Evolutionary conservation across 2,888 invertebrate genomes (phyloP).

Genomic region (Mayetiola destructor): DNA sequence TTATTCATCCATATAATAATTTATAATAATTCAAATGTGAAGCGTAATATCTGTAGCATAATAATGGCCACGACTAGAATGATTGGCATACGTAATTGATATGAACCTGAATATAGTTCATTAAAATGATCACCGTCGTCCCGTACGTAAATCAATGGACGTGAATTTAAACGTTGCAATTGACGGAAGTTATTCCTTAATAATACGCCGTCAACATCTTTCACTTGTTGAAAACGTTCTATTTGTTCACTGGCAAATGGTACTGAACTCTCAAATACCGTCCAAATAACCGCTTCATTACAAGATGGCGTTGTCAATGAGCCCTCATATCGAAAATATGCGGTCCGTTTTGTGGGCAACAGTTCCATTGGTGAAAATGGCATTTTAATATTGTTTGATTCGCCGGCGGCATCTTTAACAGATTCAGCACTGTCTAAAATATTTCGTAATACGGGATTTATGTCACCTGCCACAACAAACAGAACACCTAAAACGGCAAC

Average conservation of each 20-base stretch:
- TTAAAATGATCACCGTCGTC: not conserved
- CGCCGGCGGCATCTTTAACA: constrained; percentile 23
- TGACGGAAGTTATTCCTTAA: constrained; percentile 38
- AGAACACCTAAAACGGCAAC: constrained; percentile 49
- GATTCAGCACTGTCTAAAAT: constrained; percentile 23
- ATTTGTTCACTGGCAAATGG: constrained; percentile 39
- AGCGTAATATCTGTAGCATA: not conserved
- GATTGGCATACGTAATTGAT: not conserved
- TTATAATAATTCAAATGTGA: not conserved
- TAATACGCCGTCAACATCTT: constrained; percentile 28
- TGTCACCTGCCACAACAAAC: constrained; percentile 38
- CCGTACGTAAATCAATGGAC: constrained; percentile 20
- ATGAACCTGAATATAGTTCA: not conserved
- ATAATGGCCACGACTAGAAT: not conserved
- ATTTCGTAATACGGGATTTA: constrained; percentile 18
- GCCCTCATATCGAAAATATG: constrained; percentile 38
- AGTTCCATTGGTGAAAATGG: constrained; percentile 29
- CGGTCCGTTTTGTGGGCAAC: constrained; percentile 39
- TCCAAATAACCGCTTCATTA: constrained; percentile 60
- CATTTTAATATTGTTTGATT: constrained; percentile 22
- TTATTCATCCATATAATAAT: too few species aligned
- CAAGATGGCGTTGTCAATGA: constrained; percentile 63
- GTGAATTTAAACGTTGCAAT: constrained; percentile 30
- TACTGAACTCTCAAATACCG: constrained; percentile 42
- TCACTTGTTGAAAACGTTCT: constrained; percentile 32